Evolutionary conservation across 2,797 vertebrate genomes (phyloP), one percentile per base, ranked within the genome.

Genomic region (Lepus townsendii): DNA sequence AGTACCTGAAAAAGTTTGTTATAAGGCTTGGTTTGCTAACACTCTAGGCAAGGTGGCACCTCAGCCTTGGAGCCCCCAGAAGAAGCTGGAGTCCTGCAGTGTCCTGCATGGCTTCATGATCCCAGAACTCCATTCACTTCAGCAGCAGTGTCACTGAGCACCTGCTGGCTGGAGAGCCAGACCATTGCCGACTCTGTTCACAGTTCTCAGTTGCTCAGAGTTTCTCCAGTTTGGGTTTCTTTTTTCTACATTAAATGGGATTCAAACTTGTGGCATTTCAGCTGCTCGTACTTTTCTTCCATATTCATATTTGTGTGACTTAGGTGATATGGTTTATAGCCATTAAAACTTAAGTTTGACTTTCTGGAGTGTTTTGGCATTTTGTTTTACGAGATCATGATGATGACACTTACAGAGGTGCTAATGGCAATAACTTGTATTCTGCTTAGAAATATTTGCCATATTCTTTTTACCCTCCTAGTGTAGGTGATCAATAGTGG

Each of bases 1-100:
- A 92, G 94, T n/a, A 47, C 0, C 50, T 91, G 95, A 96, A 96
- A 88, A 91, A 96, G 83, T 96, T 97, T 96, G 93, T 95, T 95
- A 76, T 92, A 94, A 72, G 62, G 30, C 47, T 96, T 35, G 65
- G 88, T 91, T 97, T 78, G 60, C 83, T 68, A 30, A 95, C 91
- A 32, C 92, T 88, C 89, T 78, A 83, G 76, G 24, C 71, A 65
- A 78, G 78, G 26, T 27, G 2, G 79, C 71, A 17, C 66, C 76
- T 90, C 42, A 63, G n/a, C 42, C 32, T 10, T 2, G 13, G 65
- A 77, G 42, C 8, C 27, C 20, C 4, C 7, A 0, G 52, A n/a
- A 26, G 30, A 38, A 57, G 54, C 8, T 9, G 76, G 26, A 7
- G 12, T 38, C 90, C 84, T 66, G 57, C 8, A 42, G 26, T 10